These are phyloP conservation scores for Pseudomyrmex sp. DNA, from an alignment of 1,140 invertebrate species.

Conservation along the genomic window DNA sequence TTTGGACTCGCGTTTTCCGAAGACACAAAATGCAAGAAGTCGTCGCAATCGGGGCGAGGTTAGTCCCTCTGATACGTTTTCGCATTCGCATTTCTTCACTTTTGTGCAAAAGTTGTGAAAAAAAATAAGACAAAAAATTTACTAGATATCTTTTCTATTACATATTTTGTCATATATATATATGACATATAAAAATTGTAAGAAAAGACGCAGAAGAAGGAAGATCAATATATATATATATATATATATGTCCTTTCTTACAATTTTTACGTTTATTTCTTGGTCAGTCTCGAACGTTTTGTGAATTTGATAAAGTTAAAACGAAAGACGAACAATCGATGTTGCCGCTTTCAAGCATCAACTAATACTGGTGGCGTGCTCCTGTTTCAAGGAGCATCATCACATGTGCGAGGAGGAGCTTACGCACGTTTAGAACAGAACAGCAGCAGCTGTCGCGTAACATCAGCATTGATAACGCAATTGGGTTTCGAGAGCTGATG, in stretches of 20 bases:
- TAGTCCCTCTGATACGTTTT: constrained; percentile 29
- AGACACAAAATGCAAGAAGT: constrained; percentile 3
- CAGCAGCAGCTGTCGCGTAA: constrained; percentile 61
- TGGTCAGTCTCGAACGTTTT: too few species aligned
- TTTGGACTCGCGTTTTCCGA: constrained; percentile 22
- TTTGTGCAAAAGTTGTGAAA: not conserved
- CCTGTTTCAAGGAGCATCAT: constrained; percentile 49
- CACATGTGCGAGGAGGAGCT: constrained; percentile 25
- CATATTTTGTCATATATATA: too few species aligned
- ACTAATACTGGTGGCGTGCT: constrained; percentile 26
- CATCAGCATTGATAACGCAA: constrained; percentile 66
- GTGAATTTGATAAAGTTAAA: not conserved
- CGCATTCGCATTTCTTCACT: constrained; percentile 3
- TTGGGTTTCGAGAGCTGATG: constrained; percentile 57
- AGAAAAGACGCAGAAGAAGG: too few species aligned
- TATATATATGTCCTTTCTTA: too few species aligned
- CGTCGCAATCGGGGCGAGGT: not conserved
- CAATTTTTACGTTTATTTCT: too few species aligned
- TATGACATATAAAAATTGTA: too few species aligned
- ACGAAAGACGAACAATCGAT: not conserved
- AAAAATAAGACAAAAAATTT: constrained; percentile 20
- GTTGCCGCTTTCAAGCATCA: not conserved
- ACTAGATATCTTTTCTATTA: not conserved
- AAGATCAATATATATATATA: too few species aligned
- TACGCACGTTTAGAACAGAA: constrained; percentile 1